A percentile compares a stretch with the other conserved stretches of the same genome.
These are phyloP conservation scores for Scaptomyza polygonia DNA, from an alignment of 2,888 invertebrate genomes.

Conservation along the genomic window DNA sequence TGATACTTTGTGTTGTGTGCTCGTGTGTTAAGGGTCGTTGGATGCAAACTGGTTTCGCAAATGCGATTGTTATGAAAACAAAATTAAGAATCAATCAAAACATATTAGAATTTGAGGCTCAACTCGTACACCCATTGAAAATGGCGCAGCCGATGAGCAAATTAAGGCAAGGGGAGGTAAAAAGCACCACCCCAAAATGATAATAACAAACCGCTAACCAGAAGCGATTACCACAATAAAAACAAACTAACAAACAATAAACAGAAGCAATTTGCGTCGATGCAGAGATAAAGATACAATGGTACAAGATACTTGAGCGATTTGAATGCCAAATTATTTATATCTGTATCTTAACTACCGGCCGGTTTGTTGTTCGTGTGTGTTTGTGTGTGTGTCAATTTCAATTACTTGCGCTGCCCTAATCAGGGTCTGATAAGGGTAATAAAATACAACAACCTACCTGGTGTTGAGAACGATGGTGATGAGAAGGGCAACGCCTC, in stretches of 20 bases:
- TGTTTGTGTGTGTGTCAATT: slow-evolving; percentile 28
- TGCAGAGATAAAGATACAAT: slow-evolving; percentile 35
- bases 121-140: slow-evolving; percentile 30
- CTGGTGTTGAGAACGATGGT: not conserved
- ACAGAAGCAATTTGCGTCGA: not conserved
- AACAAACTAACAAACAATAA: slow-evolving; percentile 3
- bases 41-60: slow-evolving; percentile 6
- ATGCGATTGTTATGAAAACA: slow-evolving; percentile 3
- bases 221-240: slow-evolving; percentile 6
- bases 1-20: slow-evolving; percentile 10
- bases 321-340: slow-evolving; percentile 19
- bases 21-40: slow-evolving; percentile 1
- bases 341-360: slow-evolving; percentile 23
- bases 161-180: not conserved
- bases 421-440: slow-evolving; percentile 22
- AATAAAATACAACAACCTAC: not conserved
- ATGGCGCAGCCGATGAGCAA: slow-evolving; percentile 36
- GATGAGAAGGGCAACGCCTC: slow-evolving; percentile 59
- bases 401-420: slow-evolving; percentile 20
- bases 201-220: not conserved
- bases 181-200: slow-evolving; percentile 7
- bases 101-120: slow-evolving; percentile 26
- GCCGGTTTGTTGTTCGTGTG: slow-evolving; percentile 1
- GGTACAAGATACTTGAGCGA: slow-evolving; percentile 34
- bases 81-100: slow-evolving; percentile 18